A percentile compares a stretch with the other conserved stretches of the same genome.
phyloP scores from a whole-genome alignment of 2,888 invertebrate genomes.

The Platycnemis pennipes region DNA sequence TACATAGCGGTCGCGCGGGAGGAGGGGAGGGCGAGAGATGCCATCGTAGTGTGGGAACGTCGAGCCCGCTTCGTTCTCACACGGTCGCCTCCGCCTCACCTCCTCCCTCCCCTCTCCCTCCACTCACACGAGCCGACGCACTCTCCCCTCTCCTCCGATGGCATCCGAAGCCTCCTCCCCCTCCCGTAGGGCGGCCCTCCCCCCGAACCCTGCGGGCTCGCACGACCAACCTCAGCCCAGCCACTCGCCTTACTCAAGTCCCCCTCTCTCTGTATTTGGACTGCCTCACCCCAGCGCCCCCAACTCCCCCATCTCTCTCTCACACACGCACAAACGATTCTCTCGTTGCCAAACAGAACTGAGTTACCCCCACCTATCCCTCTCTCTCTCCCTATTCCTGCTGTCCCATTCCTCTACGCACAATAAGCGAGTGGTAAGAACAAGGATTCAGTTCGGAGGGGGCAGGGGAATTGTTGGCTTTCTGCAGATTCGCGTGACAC shows the following conservation, averaged over 20 bases:
- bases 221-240: constrained; percentile 35
- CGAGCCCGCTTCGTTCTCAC: constrained; percentile 66
- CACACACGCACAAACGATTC: background rate
- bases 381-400: background rate
- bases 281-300: background rate
- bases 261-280: background rate
- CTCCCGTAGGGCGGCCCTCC: background rate
- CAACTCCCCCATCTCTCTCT: background rate
- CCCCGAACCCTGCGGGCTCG: background rate
- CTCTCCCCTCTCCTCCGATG: background rate
- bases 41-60: constrained; percentile 69
- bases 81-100: background rate
- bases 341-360: background rate
- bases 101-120: background rate
- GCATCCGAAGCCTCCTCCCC: background rate
- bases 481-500: background rate
- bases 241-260: constrained; percentile 8
- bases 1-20: background rate
- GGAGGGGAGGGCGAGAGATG: constrained; percentile 34
- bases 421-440: background rate
- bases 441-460: background rate
- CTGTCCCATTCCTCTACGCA: background rate
- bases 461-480: background rate
- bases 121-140: background rate
- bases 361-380: background rate